phyloP scores from a whole-genome alignment of 2,888 invertebrate genomes.

The Lasioglossum leucozonium region DNA sequence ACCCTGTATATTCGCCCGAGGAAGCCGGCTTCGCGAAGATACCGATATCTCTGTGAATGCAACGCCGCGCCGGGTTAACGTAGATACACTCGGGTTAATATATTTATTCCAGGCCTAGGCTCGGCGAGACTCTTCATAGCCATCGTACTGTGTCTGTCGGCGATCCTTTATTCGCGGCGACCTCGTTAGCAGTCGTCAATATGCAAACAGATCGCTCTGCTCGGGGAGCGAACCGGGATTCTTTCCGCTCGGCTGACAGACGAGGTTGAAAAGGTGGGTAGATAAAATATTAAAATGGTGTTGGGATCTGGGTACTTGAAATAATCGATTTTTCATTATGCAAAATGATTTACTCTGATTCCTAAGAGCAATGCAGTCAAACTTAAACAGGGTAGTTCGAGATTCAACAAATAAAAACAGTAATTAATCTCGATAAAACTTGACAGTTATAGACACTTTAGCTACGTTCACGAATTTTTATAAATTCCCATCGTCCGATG shows the following conservation, averaged over 20 bases:
- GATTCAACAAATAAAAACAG: too few species aligned
- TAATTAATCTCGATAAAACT: too few species aligned
- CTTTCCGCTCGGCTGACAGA: background rate
- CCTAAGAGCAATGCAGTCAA: too few species aligned
- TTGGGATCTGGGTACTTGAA: background rate
- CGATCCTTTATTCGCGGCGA: background rate
- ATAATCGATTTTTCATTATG: background rate
- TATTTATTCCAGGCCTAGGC: conserved; percentile 56
- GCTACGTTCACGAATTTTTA: background rate
- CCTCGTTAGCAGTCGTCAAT: background rate
- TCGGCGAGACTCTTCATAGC: background rate
- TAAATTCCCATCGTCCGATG: background rate
- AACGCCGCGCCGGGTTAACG: conserved; percentile 20
- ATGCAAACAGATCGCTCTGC: background rate
- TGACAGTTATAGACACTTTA: background rate
- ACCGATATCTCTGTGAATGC: conserved; percentile 60
- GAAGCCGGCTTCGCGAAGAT: conserved; percentile 55
- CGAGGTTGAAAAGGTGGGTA: background rate
- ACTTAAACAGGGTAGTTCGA: background rate
- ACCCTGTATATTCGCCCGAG: conserved; percentile 54
- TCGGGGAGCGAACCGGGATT: background rate
- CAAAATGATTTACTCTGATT: background rate
- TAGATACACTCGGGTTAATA: conserved; percentile 56
- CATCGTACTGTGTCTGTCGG: background rate
- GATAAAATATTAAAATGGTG: background rate